Base-by-base conservation (phyloP, 2,113 vertebrate species). In the Ctenodactylus gundi region DNA sequence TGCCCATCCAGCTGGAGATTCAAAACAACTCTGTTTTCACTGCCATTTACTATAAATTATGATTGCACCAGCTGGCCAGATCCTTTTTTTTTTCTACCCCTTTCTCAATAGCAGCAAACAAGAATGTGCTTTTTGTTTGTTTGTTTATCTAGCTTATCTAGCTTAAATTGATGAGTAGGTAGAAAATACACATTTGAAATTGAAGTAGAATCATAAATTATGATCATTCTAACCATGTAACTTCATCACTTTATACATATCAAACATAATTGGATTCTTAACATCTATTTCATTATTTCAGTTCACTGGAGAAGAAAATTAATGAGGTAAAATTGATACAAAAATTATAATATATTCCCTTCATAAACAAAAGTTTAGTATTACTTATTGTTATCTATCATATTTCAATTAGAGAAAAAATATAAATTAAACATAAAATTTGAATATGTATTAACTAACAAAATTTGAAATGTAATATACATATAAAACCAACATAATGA, bases 131-230 rank as follows among this genome's bases (percentile, higher is more conserved):
- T 90, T 75, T 62, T 88, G 73, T 49, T 31, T 60, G 44, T 67
- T n/a, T 86, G 13, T 82, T 85, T 85, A 83, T 89, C 13, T 53
- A 51, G 31, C 65, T 76, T 88, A 90, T 77, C 91, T 60, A 53
- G 25, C 49, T 95, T 90, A 94, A 68, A 85, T 18, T 58, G 46
- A 88, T 64, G 41, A 81, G 20, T 23, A 90, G 20, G 49, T 67
- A 91, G 57, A 91, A 94, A 95, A 95, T 46, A 81, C 13, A 72
- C n/a, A 90, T 91, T 62, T 72, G n/a, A 82, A 92, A 83, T 92
- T 89, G 67, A 93, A 94, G 85, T 46, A 55, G 62, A 83, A 90
- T 88, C 62, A 21, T 29, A n/a, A 75, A 82, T 88, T 84, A 4
- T 82, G 78, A 70, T 64, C 46, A 88, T 18, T 53, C 12, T 34